phyloP scores from a whole-genome alignment of 2,888 invertebrate genomes.

The Ophioninae sp. region DNA sequence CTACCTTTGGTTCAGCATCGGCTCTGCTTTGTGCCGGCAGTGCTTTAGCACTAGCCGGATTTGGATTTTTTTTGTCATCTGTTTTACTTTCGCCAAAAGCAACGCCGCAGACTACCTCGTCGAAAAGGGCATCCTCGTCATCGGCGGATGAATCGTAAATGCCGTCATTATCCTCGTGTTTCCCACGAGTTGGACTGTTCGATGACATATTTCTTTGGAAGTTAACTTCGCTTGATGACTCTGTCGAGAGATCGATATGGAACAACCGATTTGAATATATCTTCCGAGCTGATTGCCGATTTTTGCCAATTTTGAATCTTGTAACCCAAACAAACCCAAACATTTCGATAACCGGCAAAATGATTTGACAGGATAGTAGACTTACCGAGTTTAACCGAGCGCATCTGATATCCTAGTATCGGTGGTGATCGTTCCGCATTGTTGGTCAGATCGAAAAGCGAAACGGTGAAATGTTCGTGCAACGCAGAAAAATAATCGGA shows the following conservation, averaged over 20 bases:
- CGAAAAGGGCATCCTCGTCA: slow-evolving; percentile 70
- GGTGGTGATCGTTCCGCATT: not conserved
- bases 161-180: not conserved
- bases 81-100: slow-evolving; percentile 44
- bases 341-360: slow-evolving; percentile 9
- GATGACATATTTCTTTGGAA: slow-evolving; percentile 17
- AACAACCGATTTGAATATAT: not conserved
- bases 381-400: not conserved
- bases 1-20: not conserved
- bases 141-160: not conserved
- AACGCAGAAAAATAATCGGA: not conserved
- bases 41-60: not conserved
- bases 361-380: not conserved
- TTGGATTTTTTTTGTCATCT: not conserved
- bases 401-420: not conserved
- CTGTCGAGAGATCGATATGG: not conserved
- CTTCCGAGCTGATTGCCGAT: not conserved
- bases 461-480: not conserved
- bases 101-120: slow-evolving; percentile 68
- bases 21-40: not conserved
- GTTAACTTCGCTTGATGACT: not conserved
- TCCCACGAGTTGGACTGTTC: not conserved
- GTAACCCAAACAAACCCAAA: not conserved
- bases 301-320: too few relatives aligned
- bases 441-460: not conserved